Percentiles rank a stretch among this genome's conserved stretches.
phyloP scores from a whole-genome alignment of 2,888 invertebrate species.

The Pandemis corylana region DNA sequence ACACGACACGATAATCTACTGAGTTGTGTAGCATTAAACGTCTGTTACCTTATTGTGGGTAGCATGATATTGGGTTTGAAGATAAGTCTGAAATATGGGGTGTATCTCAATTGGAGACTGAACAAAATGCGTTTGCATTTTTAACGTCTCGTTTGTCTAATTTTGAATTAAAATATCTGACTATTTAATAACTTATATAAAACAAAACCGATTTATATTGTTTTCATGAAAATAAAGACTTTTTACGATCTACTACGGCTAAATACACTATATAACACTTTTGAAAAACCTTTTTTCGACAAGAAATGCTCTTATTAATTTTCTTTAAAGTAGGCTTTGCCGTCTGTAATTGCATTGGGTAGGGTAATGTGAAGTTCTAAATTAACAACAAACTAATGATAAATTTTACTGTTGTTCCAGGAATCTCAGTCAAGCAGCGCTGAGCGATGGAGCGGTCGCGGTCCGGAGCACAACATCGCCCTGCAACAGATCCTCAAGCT shows the following conservation, averaged over 20 bases:
- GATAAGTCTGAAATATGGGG: conserved; percentile 9
- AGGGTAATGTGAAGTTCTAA: not conserved
- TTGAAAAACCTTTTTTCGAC: no score
- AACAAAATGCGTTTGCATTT: not conserved
- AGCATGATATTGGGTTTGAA: conserved; percentile 30
- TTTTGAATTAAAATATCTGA: no score
- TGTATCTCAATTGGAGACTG: not conserved
- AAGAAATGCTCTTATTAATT: not conserved
- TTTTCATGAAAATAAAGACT: no score
- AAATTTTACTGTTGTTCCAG: conserved; percentile 83
- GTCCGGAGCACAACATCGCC: conserved; percentile 95
- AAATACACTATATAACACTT: no score
- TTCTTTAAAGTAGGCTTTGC: not conserved
- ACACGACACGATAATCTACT: conserved; percentile 72
- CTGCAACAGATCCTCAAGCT: conserved; percentile 96
- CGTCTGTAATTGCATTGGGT: not conserved
- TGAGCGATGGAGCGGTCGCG: conserved; percentile 95
- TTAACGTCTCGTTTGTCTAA: no score
- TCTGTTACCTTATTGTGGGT: conserved; percentile 33
- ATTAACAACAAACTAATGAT: not conserved
- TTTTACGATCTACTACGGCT: no score
- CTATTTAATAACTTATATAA: no score
- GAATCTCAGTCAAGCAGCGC: conserved; percentile 92
- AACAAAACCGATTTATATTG: no score
- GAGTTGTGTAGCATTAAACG: conserved; percentile 44